phyloP scores from a whole-genome alignment of 2,113 vertebrate genomes.

The Cryptoleucopteryx plumbea region DNA sequence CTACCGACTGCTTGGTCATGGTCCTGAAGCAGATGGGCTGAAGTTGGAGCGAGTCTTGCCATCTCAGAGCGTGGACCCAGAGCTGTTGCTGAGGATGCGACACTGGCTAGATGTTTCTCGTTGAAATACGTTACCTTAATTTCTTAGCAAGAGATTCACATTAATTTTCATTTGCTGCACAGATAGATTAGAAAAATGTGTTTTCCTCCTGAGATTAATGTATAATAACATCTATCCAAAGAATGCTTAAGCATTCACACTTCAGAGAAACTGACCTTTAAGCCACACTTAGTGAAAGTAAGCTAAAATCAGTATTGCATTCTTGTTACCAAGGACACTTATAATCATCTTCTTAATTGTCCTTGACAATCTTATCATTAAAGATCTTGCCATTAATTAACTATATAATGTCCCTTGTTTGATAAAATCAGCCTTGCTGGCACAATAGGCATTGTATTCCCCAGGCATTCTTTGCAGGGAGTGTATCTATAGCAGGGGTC shows the following conservation, averaged over 20 bases:
- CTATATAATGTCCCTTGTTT: constrained; percentile 62
- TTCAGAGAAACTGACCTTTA: constrained; percentile 81
- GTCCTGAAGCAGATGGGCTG: neutral
- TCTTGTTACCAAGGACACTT: constrained; percentile 83
- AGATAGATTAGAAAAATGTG: constrained; percentile 30
- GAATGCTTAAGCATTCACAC: constrained; percentile 72
- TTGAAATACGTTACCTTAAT: neutral
- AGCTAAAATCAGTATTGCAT: constrained; percentile 71
- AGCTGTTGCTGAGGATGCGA: neutral
- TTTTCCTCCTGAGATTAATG: constrained; percentile 51
- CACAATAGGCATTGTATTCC: constrained; percentile 72
- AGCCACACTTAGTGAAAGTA: constrained; percentile 76
- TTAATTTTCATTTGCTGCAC: constrained; percentile 18
- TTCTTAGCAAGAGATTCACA: constrained; percentile 5
- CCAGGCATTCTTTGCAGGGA: constrained; percentile 63
- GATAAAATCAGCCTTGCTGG: constrained; percentile 64
- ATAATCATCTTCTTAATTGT: constrained; percentile 81
- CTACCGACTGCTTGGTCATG: fast-evolving
- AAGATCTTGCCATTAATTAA: constrained; percentile 79
- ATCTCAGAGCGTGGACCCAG: neutral
- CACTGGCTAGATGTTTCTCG: neutral
- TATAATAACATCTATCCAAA: constrained; percentile 64
- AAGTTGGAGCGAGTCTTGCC: neutral
- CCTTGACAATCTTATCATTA: constrained; percentile 79
- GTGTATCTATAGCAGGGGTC: constrained; percentile 67